Evolutionary conservation across 2,113 vertebrate species (phyloP).

Genomic region (Cinclus mexicanus): DNA sequence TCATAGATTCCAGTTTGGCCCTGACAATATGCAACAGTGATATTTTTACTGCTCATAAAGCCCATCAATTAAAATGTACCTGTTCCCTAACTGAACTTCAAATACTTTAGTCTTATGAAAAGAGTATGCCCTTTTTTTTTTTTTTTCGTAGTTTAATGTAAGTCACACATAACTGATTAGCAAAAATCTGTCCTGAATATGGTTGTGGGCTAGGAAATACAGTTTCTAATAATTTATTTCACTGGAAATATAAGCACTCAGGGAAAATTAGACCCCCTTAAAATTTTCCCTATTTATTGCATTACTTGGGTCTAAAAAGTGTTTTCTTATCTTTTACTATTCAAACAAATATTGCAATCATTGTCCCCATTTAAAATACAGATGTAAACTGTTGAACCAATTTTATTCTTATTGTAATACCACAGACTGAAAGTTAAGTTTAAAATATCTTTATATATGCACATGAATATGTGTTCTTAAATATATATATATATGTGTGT

Average conservation of each 20-base stretch:
- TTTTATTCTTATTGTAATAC: background rate
- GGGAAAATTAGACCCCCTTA: background rate
- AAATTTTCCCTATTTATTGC: background rate
- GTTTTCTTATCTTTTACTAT: background rate
- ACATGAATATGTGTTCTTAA: background rate
- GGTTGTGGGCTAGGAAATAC: background rate
- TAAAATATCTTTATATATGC: background rate
- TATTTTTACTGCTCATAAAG: background rate
- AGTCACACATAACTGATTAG: background rate
- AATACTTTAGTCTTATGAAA: background rate
- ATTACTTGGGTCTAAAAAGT: background rate
- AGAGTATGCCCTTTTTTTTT: background rate
- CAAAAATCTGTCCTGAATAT: background rate
- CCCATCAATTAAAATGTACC: background rate
- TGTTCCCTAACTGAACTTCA: background rate
- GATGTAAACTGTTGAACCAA: background rate
- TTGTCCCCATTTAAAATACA: background rate
- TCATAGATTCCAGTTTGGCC: background rate
- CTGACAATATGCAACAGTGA: background rate
- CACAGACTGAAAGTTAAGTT: background rate
- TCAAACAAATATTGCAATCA: background rate
- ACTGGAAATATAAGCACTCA: background rate
- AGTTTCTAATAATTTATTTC: background rate
- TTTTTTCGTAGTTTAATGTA: background rate
- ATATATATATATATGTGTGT: background rate